Evolutionary conservation across 2,113 vertebrate species (phyloP).

Genomic region (Heliornis fulica): DNA sequence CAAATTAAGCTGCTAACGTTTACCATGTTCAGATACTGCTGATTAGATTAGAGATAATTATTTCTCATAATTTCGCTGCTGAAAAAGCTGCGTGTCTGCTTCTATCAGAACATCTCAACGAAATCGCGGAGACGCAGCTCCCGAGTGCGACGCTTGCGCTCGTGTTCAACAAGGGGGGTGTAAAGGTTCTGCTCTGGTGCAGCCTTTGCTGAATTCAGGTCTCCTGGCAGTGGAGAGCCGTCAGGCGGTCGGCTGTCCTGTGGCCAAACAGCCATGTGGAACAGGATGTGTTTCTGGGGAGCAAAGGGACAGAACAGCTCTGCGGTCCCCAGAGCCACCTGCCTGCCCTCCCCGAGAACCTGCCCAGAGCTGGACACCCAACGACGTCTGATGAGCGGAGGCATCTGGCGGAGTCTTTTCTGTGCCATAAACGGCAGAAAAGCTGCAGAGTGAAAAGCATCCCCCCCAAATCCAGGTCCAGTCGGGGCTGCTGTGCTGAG

Average conservation of each 20-base stretch:
- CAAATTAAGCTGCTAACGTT: slow-evolving; percentile 71
- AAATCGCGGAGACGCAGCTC: slow-evolving; percentile 61
- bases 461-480: not conserved
- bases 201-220: slow-evolving; percentile 62
- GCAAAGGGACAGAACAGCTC: not conserved
- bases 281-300: too few relatives aligned
- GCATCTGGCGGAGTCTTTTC: not conserved
- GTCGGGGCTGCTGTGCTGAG: slow-evolving; percentile 41
- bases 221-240: too few relatives aligned
- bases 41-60: slow-evolving; percentile 78
- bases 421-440: slow-evolving; percentile 2
- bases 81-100: slow-evolving; percentile 63
- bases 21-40: slow-evolving; percentile 68
- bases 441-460: not conserved
- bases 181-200: slow-evolving; percentile 41
- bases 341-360: not conserved
- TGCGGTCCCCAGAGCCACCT: not conserved
- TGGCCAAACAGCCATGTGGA: not conserved
- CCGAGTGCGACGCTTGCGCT: slow-evolving; percentile 31
- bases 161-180: not conserved
- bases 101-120: slow-evolving; percentile 63
- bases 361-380: not conserved
- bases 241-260: too few relatives aligned
- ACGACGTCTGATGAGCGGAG: not conserved
- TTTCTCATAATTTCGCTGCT: slow-evolving; percentile 68